A percentile compares a stretch with the other conserved stretches of the same genome.
These are phyloP conservation scores for Nephila pilipes DNA, from an alignment of 1,140 invertebrate species.

Conservation along the genomic window DNA sequence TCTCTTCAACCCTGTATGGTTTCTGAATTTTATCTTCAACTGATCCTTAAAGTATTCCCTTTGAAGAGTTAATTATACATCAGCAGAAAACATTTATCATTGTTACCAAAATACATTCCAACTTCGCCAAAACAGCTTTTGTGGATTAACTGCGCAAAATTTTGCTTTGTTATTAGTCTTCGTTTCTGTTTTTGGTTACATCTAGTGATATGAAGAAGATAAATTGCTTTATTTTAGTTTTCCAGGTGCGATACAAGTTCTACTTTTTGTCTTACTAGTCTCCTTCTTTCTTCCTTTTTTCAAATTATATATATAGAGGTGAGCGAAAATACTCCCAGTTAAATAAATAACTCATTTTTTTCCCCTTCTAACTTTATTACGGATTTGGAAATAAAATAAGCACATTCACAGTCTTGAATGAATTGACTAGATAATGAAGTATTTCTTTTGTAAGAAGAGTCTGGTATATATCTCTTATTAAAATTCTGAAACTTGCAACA, in stretches of 20 bases:
- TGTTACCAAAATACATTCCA: slow-evolving; percentile 31
- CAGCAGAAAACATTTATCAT: background rate
- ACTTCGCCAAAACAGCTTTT: slow-evolving; percentile 1
- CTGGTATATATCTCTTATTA: slow-evolving; percentile 27
- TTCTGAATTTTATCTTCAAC: slow-evolving; percentile 3
- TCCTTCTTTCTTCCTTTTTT: background rate
- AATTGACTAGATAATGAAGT: background rate
- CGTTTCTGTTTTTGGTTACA: slow-evolving; percentile 4
- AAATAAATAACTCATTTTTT: too few species aligned
- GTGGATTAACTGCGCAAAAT: background rate
- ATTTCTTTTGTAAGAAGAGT: background rate
- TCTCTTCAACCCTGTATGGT: background rate
- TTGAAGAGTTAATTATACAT: slow-evolving; percentile 23
- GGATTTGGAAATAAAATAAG: background rate
- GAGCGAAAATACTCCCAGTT: too few species aligned
- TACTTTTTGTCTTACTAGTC: background rate
- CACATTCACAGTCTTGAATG: background rate
- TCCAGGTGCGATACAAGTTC: background rate
- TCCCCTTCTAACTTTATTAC: background rate
- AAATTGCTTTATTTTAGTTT: background rate
- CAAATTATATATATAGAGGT: too few species aligned
- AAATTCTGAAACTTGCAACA: slow-evolving; percentile 51
- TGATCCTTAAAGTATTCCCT: slow-evolving; percentile 16
- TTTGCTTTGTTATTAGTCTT: background rate
- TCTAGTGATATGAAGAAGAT: background rate